Evolutionary conservation across 2,797 vertebrate genomes (phyloP).

Genomic region (Simalia tracyae): DNA sequence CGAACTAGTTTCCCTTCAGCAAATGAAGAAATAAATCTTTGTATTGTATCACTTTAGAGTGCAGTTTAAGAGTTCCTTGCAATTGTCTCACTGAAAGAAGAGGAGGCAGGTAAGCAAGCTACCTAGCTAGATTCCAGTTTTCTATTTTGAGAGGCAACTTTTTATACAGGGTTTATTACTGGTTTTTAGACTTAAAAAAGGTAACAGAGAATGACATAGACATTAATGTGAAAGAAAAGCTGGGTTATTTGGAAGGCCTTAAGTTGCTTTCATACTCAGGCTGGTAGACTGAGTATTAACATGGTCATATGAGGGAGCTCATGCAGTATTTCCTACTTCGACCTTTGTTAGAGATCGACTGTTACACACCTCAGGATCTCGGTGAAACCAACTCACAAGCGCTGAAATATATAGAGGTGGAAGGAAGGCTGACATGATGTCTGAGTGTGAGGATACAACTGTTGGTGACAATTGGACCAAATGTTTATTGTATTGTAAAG

Average conservation of each 20-base stretch:
- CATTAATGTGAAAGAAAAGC: background rate
- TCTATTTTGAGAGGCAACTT: background rate
- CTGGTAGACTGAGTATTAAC: background rate
- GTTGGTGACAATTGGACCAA: background rate
- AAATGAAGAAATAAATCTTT: background rate
- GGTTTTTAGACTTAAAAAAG: background rate
- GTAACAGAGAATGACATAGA: background rate
- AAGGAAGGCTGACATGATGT: background rate
- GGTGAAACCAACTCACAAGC: background rate
- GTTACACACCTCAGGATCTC: background rate
- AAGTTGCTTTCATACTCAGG: background rate
- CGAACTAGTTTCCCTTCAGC: background rate
- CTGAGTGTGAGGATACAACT: background rate
- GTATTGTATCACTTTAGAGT: background rate
- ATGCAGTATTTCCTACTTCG: background rate
- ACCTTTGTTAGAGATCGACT: background rate
- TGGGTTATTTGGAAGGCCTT: background rate
- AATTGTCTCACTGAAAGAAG: background rate
- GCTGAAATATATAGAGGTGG: background rate
- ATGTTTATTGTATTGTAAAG: background rate
- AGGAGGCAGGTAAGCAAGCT: background rate
- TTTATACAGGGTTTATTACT: background rate
- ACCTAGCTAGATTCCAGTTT: background rate
- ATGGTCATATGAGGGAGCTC: background rate
- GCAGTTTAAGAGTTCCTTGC: background rate